Evolutionary conservation across 2,113 vertebrate genomes (phyloP), one percentile per base, ranked within the genome.

Genomic region (Balaeniceps rex): DNA sequence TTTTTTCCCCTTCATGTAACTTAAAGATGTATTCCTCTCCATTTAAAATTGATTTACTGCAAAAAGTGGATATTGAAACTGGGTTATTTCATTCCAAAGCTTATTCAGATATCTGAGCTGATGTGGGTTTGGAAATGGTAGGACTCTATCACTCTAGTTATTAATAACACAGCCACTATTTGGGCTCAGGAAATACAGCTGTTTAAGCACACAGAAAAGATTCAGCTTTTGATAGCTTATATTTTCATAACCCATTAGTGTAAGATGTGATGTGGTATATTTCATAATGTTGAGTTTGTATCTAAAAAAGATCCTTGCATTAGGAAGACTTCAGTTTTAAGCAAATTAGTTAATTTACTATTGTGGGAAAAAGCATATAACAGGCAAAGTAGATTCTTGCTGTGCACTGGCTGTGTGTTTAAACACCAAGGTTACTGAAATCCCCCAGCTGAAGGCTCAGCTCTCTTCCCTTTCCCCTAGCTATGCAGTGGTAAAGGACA

Each of bases 361-460:
- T 57, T 80, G 63, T 57, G n/a, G 40, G 12, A 1, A 44, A 91
- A 89, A 65, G 12, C 2, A 2, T 33, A 1, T 23, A 77, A 65
- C 12, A 91, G 57, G 78, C 66, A 72, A 87, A 96, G 78, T 23
- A 76, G 47, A 85, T 82, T 68, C 54, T 86, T 71, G 65, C 66
- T 90, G 47, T 78, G 61, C 44, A n/a, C 34, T 68, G 89, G 38
- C 87, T 95, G 12, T 47, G 11, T 83, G 63, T 85, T 91, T 61
- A 52, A 89, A 74, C 31, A 81, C 17, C 91, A 96, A 82, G 87
- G 95, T 93, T 96, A 83, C 83, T 72, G 93, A 71, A 95, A 87
- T 82, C n/a, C 74, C 68, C 24, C 47, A 79, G 83, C 42, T 76
- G 78, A 94, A 87, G 22, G 66, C 49, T 87, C 75, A 61, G 65